These are phyloP conservation scores for Ochotona princeps DNA, from an alignment of 2,113 vertebrate genomes.

Conservation along the genomic window DNA sequence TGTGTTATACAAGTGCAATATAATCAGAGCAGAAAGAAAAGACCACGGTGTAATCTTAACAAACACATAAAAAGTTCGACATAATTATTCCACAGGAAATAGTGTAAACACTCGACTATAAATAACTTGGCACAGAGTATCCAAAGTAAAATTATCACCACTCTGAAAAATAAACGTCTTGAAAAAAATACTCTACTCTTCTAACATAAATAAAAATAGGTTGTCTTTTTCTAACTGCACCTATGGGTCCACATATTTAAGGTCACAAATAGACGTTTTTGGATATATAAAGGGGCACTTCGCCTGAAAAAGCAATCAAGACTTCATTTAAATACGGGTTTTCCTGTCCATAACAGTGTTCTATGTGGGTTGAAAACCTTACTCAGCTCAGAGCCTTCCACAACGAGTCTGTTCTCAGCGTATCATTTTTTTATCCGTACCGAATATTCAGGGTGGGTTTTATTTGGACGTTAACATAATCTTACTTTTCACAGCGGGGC, in stretches of 20 bases:
- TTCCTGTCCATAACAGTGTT: conserved; percentile 27
- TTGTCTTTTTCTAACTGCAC: conserved; percentile 88
- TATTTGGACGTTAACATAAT: conserved; percentile 12
- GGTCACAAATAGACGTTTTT: conserved; percentile 94
- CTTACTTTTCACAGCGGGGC: conserved; percentile 7
- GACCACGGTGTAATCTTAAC: conserved; percentile 89
- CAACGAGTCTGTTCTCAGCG: not conserved
- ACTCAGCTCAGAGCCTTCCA: conserved; percentile 37
- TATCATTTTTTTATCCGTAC: not conserved
- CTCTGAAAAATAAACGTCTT: conserved; percentile 94
- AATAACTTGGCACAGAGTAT: conserved; percentile 90
- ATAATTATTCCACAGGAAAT: conserved; percentile 87
- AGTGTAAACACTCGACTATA: conserved; percentile 91
- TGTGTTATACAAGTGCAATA: conserved; percentile 91
- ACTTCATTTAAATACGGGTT: conserved; percentile 66
- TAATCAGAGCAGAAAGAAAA: conserved; percentile 83
- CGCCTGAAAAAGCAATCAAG: conserved; percentile 83
- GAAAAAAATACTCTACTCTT: conserved; percentile 89
- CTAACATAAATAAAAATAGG: conserved; percentile 94
- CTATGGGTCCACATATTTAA: conserved; percentile 90
- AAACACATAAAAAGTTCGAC: conserved; percentile 93
- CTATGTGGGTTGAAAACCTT: conserved; percentile 29
- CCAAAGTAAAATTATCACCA: conserved; percentile 89
- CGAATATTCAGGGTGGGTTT: not conserved
- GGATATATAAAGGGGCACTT: conserved; percentile 94